Conservation (phyloP, 2,888 invertebrate species). For the Stenchaetothrips biformis region DNA sequence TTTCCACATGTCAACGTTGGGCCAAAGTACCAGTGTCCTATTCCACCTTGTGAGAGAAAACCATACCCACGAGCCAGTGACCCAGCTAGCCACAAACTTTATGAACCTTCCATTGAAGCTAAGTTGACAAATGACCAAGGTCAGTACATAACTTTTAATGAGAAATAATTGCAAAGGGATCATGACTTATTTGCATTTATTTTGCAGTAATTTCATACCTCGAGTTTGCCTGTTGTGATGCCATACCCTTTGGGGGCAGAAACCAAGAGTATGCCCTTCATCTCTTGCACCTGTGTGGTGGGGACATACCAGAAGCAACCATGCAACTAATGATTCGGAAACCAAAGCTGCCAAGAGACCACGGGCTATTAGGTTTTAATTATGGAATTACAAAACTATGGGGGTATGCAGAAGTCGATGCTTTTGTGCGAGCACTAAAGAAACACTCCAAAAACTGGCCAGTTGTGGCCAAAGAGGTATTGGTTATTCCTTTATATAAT, state of each 20-base stretch:
- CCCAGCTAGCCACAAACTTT: conserved; percentile 56
- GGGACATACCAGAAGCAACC: conserved; percentile 85
- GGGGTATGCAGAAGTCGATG: conserved; percentile 82
- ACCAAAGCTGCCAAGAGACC: conserved; percentile 58
- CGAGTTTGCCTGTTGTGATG: conserved; percentile 92
- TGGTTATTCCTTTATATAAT: conserved; percentile 18
- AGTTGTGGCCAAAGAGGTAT: conserved; percentile 80
- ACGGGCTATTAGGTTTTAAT: conserved; percentile 59
- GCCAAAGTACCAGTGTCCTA: conserved; percentile 66
- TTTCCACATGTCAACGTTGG: conserved; percentile 84
- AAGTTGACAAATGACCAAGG: conserved; percentile 69
- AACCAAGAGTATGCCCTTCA: conserved; percentile 92
- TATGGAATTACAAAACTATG: conserved; percentile 70
- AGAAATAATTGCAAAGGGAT: too few species aligned
- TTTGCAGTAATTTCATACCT: conserved; percentile 55
- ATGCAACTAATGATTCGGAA: conserved; percentile 76
- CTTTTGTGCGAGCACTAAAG: conserved; percentile 81
- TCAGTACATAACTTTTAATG: conserved; percentile 44
- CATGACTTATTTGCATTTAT: neutral
- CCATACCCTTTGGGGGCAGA: conserved; percentile 87
- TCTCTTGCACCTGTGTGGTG: conserved; percentile 77
- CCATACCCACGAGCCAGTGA: neutral
- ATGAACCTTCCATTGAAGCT: conserved; percentile 73
- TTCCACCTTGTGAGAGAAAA: conserved; percentile 39
- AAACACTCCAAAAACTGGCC: conserved; percentile 94